Percentiles rank a stretch among this genome's conserved stretches.
Conservation (phyloP, 1,140 invertebrate species). For the Steinernema feltiae region DNA sequence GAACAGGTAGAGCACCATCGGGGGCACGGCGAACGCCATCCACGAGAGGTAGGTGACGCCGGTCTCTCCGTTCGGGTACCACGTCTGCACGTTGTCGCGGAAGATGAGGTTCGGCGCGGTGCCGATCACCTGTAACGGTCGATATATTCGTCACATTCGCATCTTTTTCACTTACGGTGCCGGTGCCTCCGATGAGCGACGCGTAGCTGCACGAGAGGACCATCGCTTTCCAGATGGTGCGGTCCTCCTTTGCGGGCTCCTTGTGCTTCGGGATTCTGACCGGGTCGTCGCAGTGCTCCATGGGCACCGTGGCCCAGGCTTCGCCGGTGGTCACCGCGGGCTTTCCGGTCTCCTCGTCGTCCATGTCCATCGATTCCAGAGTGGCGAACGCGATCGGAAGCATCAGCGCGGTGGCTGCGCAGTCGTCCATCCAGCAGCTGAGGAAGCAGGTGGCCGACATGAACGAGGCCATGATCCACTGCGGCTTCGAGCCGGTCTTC, state of each 20-base stretch:
- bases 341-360: not conserved
- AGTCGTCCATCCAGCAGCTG: constrained; percentile 61
- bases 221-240: constrained; percentile 52
- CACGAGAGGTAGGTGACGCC: constrained; percentile 40
- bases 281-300: constrained; percentile 3
- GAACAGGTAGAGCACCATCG: constrained; percentile 43
- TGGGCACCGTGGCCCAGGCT: not conserved
- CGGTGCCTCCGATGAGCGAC: constrained; percentile 60
- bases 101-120: constrained; percentile 65
- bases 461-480: constrained; percentile 59
- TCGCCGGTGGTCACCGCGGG: not conserved
- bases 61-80: constrained; percentile 35
- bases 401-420: constrained; percentile 34
- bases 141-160: too few relatives aligned
- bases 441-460: constrained; percentile 60
- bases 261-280: not conserved
- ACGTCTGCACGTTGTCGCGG: constrained; percentile 64
- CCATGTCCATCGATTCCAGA: constrained; percentile 21
- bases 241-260: constrained; percentile 9
- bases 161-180: too few relatives aligned
- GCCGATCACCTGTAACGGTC: too few relatives aligned
- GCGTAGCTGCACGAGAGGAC: constrained; percentile 58
- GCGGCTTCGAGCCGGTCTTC: constrained; percentile 54
- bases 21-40: constrained; percentile 42
- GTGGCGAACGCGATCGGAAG: constrained; percentile 34